Conservation (phyloP, 2,888 invertebrate species). For the Mongoloraphidia duomilia region DNA sequence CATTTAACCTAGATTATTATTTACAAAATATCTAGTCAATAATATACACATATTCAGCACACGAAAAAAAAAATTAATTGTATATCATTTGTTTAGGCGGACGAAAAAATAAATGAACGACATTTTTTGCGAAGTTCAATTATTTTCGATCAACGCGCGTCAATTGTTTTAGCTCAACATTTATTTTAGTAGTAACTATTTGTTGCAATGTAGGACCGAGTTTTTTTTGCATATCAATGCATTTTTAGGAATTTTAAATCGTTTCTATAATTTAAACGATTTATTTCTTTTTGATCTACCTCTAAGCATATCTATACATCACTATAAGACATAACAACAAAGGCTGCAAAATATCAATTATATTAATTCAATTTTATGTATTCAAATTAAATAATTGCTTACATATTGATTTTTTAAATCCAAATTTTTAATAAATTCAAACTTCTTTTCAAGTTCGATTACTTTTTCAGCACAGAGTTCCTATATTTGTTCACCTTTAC, state of each 20-base stretch:
- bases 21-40: constrained; percentile 10
- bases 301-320: too few relatives aligned
- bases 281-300: too few relatives aligned
- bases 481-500: too few relatives aligned
- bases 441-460: too few relatives aligned
- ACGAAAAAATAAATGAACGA: constrained; percentile 7
- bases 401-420: too few relatives aligned
- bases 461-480: too few relatives aligned
- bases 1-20: constrained; percentile 17
- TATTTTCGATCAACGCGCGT: background rate
- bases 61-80: background rate
- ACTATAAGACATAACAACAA: too few relatives aligned
- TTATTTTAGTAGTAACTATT: constrained; percentile 30
- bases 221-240: background rate
- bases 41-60: background rate
- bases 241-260: background rate
- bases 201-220: constrained; percentile 24
- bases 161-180: constrained; percentile 1
- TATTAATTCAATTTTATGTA: too few relatives aligned
- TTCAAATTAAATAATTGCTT: too few relatives aligned
- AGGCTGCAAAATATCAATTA: too few relatives aligned
- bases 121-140: constrained; percentile 1
- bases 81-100: background rate
- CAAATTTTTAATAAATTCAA: too few relatives aligned
- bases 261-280: too few relatives aligned